phyloP scores from a whole-genome alignment of 2,888 invertebrate genomes.

The Himalopsyche anomala region DNA sequence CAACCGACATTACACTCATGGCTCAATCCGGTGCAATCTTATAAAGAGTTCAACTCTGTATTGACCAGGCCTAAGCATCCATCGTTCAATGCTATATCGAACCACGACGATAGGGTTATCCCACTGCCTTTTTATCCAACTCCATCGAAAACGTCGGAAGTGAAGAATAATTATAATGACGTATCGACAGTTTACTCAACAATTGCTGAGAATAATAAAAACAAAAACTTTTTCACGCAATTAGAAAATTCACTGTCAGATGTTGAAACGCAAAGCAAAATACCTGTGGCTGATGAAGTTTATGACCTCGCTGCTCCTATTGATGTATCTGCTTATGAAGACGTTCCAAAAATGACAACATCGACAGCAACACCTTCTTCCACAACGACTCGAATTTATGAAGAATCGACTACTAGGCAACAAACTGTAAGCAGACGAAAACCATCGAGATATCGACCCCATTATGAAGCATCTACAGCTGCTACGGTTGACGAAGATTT shows the following conservation, averaged over 20 bases:
- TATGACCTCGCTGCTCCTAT: conserved; percentile 59
- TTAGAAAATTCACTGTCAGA: conserved; percentile 66
- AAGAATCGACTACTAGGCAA: conserved; percentile 69
- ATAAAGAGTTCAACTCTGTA: conserved; percentile 68
- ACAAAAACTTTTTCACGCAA: conserved; percentile 56
- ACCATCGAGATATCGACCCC: conserved; percentile 61
- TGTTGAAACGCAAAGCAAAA: conserved; percentile 73
- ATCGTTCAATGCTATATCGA: conserved; percentile 74
- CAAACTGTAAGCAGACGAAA: conserved; percentile 53
- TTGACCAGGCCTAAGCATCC: conserved; percentile 70
- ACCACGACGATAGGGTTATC: conserved; percentile 65
- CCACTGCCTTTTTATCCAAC: conserved; percentile 56
- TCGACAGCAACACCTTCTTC: not conserved
- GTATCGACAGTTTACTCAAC: conserved; percentile 62
- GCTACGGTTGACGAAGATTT: conserved; percentile 56
- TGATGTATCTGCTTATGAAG: conserved; percentile 37
- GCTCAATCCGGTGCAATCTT: conserved; percentile 71
- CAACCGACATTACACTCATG: conserved; percentile 72
- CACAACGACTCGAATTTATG: conserved; percentile 69
- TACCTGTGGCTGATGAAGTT: conserved; percentile 72
- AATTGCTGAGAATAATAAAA: conserved; percentile 58
- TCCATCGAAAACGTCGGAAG: conserved; percentile 49
- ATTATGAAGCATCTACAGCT: conserved; percentile 68
- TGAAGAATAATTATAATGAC: conserved; percentile 46
- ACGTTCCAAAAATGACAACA: not conserved